A percentile compares a stretch with the other conserved stretches of the same genome.
These are phyloP conservation scores for Pterocles burchelli DNA, from an alignment of 2,113 vertebrate genomes.

Conservation along the genomic window DNA sequence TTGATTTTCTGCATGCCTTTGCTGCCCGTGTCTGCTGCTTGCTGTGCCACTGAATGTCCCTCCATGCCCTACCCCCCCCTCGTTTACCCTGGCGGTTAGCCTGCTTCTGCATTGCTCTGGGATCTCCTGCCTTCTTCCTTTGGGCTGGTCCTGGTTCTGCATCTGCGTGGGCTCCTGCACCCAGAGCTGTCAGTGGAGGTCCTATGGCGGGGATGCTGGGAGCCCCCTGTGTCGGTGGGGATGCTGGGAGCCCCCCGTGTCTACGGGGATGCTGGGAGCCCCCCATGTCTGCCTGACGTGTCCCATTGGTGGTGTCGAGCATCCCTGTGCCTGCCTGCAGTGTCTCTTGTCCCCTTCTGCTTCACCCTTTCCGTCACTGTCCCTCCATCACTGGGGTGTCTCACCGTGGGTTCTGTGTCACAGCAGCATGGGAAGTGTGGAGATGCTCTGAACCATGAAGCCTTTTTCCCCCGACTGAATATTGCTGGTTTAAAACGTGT, in stretches of 20 bases:
- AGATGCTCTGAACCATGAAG: background rate
- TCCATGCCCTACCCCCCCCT: background rate
- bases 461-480: background rate
- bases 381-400: background rate
- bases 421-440: background rate
- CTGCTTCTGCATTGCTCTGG: background rate
- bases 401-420: background rate
- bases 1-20: slow-evolving; percentile 19
- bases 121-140: background rate
- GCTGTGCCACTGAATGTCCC: background rate
- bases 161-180: background rate
- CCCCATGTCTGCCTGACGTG: background rate
- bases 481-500: background rate
- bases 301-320: background rate
- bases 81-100: too few relatives aligned
- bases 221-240: too few relatives aligned
- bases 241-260: too few relatives aligned
- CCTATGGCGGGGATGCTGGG: too few relatives aligned
- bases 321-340: background rate
- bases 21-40: background rate
- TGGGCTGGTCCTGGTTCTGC: background rate
- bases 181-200: background rate
- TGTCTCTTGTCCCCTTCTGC: background rate
- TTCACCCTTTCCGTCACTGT: background rate
- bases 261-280: background rate